Evolutionary conservation across 2,797 vertebrate genomes (phyloP).

Genomic region (Sphenodon punctatus): DNA sequence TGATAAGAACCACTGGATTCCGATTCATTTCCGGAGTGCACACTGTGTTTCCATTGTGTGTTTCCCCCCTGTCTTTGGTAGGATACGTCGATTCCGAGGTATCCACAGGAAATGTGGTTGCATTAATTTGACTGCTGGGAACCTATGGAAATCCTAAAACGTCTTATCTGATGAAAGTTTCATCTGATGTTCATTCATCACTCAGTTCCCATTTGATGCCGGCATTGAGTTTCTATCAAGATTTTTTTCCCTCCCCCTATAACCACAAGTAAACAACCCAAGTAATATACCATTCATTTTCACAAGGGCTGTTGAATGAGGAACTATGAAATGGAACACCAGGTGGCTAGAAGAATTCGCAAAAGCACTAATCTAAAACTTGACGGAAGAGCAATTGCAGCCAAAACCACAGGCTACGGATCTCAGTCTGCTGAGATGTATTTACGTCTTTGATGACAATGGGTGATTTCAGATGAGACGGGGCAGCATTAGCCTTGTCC

Average conservation of each 20-base stretch:
- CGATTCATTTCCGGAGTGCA: neutral
- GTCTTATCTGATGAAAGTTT: neutral
- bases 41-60: neutral
- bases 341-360: neutral
- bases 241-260: neutral
- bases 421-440: neutral
- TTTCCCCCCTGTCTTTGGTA: neutral
- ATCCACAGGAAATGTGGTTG: slow-evolving; percentile 10
- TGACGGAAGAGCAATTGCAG: neutral
- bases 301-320: neutral
- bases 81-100: neutral
- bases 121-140: slow-evolving; percentile 6
- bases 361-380: neutral
- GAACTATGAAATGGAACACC: neutral
- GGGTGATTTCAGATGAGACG: no score
- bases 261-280: neutral
- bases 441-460: neutral
- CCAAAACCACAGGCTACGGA: neutral
- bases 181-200: slow-evolving; percentile 3
- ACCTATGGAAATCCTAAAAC: slow-evolving; percentile 17
- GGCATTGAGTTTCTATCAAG: neutral
- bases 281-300: neutral
- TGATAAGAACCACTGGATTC: slow-evolving; percentile 13
- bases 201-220: neutral
- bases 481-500: no score